These are phyloP conservation scores for Dendrolimus kikuchii DNA, from an alignment of 1,140 invertebrate genomes.

Conservation along the genomic window DNA sequence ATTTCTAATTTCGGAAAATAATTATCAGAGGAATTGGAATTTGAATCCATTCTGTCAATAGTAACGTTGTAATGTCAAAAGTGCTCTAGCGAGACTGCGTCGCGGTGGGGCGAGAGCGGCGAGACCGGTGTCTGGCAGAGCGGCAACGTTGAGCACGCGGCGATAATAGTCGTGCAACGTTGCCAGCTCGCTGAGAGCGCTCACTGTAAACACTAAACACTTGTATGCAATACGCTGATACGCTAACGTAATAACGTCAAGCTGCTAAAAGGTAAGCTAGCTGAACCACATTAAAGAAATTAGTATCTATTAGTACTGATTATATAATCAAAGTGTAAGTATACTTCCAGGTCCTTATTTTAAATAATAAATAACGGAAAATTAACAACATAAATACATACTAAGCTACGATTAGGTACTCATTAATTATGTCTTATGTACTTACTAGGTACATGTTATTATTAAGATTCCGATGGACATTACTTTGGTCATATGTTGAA, in stretches of 20 bases:
- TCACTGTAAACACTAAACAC: constrained; percentile 7
- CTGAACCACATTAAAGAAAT: constrained; percentile 23
- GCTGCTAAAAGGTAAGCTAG: constrained; percentile 25
- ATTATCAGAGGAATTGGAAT: constrained; percentile 41
- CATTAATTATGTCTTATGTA: too few species aligned
- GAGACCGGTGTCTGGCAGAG: constrained; percentile 46
- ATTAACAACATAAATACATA: too few species aligned
- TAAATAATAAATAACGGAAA: too few species aligned
- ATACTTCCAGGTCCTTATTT: constrained; percentile 5
- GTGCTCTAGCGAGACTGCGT: constrained; percentile 64
- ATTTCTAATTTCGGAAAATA: constrained; percentile 43
- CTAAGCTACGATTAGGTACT: too few species aligned
- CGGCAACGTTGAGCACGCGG: constrained; percentile 42
- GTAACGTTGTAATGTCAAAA: constrained; percentile 28
- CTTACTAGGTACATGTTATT: too few species aligned
- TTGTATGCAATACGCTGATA: constrained; percentile 18
- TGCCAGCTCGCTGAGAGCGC: constrained; percentile 23
- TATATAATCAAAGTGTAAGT: constrained; percentile 18
- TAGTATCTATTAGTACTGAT: constrained; percentile 28
- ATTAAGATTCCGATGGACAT: too few species aligned
- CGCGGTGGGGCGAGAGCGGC: constrained; percentile 30
- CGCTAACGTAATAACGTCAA: constrained; percentile 21
- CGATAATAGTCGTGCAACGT: constrained; percentile 19
- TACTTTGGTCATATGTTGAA: too few species aligned
- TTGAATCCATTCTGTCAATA: constrained; percentile 42